Conservation (phyloP, 2,888 invertebrate species). For the Aspidiotus destructor region DNA sequence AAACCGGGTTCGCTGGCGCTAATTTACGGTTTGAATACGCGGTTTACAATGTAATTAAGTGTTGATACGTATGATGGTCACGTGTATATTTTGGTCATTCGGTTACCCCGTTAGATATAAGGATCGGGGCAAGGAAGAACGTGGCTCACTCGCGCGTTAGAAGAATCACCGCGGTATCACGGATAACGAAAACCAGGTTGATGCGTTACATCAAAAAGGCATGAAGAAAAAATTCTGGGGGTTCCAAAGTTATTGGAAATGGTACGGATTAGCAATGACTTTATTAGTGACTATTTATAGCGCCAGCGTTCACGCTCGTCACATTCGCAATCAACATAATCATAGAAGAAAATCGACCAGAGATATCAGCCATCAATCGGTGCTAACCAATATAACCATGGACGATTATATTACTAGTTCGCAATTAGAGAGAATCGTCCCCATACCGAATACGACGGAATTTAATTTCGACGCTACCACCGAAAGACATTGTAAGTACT, state of each 20-base stretch:
- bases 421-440: slow-evolving; percentile 23
- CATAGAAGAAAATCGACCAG: slow-evolving; percentile 17
- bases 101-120: slow-evolving; percentile 25
- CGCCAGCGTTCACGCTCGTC: slow-evolving; percentile 27
- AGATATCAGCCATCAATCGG: slow-evolving; percentile 21
- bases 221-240: slow-evolving; percentile 33
- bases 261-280: slow-evolving; percentile 34
- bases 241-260: slow-evolving; percentile 34
- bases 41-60: slow-evolving; percentile 15
- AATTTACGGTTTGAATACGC: neutral
- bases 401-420: slow-evolving; percentile 24
- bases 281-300: slow-evolving; percentile 30
- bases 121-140: slow-evolving; percentile 28
- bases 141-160: slow-evolving; percentile 21
- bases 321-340: slow-evolving; percentile 19
- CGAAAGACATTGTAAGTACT: slow-evolving; percentile 26
- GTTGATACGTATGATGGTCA: slow-evolving; percentile 15
- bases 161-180: slow-evolving; percentile 12
- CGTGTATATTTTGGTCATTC: slow-evolving; percentile 24
- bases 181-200: slow-evolving; percentile 27
- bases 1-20: too few relatives aligned
- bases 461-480: slow-evolving; percentile 22
- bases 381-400: slow-evolving; percentile 27
- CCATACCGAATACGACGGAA: slow-evolving; percentile 27
- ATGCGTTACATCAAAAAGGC: slow-evolving; percentile 28